Conservation (phyloP, 2,888 invertebrate genomes). For the Metopia argyrocephala region DNA sequence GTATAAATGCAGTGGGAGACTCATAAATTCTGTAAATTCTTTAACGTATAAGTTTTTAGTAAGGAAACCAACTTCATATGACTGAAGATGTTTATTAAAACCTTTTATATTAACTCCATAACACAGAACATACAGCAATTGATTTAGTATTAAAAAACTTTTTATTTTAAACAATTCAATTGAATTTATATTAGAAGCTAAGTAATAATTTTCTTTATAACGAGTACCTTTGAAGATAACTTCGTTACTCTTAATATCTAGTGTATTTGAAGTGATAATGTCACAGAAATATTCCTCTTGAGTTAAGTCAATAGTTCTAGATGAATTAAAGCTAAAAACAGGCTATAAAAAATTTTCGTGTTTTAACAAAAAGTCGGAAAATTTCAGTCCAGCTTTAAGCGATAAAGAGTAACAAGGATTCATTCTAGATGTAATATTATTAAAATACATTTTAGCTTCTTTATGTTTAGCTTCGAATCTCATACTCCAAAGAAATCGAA, state of each 20-base stretch:
- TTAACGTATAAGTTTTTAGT: neutral
- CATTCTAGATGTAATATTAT: slow-evolving; percentile 36
- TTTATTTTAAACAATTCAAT: slow-evolving; percentile 11
- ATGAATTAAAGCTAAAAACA: no score
- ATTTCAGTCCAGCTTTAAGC: neutral
- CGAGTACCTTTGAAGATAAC: slow-evolving; percentile 23
- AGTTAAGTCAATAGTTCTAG: neutral
- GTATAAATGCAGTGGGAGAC: no score
- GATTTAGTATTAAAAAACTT: neutral
- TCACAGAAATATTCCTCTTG: neutral
- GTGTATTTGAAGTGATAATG: neutral
- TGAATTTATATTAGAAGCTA: neutral
- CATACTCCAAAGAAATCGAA: no score
- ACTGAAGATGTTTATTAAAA: no score
- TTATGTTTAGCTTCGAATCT: no score
- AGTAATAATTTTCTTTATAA: slow-evolving; percentile 15
- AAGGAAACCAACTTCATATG: neutral
- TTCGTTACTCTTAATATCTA: slow-evolving; percentile 7
- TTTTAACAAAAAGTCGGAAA: slow-evolving; percentile 26
- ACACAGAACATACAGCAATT: neutral
- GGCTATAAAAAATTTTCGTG: neutral
- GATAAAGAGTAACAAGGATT: slow-evolving; percentile 41
- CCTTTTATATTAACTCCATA: neutral
- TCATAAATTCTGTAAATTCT: no score
- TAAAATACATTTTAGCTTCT: slow-evolving; percentile 33